phyloP scores from a whole-genome alignment of 1,140 invertebrate genomes.

The Lepidurus packardi region DNA sequence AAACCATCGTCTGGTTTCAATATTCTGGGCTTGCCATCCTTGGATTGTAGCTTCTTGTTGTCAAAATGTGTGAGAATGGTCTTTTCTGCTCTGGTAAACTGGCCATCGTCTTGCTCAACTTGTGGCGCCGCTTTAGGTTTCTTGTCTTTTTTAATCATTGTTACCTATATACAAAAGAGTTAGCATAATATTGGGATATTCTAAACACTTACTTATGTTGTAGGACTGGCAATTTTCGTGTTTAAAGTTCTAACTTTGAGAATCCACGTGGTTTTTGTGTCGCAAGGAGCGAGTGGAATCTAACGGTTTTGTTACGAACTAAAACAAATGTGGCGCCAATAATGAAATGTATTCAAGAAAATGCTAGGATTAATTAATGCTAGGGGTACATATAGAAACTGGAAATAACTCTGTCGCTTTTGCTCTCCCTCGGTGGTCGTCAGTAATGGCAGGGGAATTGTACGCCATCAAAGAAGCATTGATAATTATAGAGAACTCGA shows the following conservation, averaged over 20 bases:
- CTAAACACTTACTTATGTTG: not conserved
- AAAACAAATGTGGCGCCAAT: not conserved
- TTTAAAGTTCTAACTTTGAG: not conserved
- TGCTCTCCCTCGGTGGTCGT: too few relatives aligned
- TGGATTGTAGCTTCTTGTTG: not conserved
- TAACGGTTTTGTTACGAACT: not conserved
- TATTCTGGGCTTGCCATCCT: not conserved
- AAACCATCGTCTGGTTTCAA: not conserved
- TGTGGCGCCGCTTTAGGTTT: not conserved
- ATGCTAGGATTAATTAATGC: too few relatives aligned
- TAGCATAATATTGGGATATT: not conserved
- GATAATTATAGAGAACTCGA: too few relatives aligned
- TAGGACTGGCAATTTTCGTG: not conserved
- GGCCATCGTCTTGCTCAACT: not conserved
- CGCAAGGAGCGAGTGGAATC: not conserved
- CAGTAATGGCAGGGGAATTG: too few relatives aligned
- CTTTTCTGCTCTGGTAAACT: not conserved
- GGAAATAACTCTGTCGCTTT: too few relatives aligned
- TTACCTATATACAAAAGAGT: not conserved
- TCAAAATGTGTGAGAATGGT: not conserved
- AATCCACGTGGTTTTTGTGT: conserved; percentile 18
- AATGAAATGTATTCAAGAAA: too few relatives aligned
- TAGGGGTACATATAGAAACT: too few relatives aligned
- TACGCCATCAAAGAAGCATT: too few relatives aligned
- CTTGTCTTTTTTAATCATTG: not conserved